Conservation (phyloP, 2,888 invertebrate genomes). For the Drosophila histrio region DNA sequence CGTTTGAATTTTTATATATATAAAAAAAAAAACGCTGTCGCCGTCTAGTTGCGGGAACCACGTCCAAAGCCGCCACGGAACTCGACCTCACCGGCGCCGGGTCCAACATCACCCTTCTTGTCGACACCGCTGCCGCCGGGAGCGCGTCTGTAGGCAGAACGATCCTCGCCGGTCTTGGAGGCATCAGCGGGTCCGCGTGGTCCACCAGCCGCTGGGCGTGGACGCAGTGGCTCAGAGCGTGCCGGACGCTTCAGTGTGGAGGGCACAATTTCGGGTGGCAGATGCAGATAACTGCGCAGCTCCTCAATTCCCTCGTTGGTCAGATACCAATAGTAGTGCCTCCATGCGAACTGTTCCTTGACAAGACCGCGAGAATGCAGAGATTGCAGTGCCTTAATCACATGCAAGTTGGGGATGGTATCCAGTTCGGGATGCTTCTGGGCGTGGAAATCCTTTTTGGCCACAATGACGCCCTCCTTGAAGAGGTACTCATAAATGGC, state of each 20-base stretch:
- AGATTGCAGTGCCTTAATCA: conserved; percentile 98
- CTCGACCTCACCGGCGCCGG: conserved; percentile 96
- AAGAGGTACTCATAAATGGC: conserved; percentile 99
- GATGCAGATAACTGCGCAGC: conserved; percentile 96
- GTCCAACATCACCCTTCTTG: conserved; percentile 98
- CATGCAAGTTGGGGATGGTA: conserved; percentile 97
- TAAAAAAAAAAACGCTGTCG: conserved; percentile 54
- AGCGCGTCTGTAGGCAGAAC: conserved; percentile 92
- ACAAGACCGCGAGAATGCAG: conserved; percentile 98
- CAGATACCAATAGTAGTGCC: conserved; percentile 99
- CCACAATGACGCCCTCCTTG: conserved; percentile 99
- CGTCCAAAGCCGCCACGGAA: conserved; percentile 94
- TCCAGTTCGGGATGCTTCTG: conserved; percentile 99
- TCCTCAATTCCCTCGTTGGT: conserved; percentile 99
- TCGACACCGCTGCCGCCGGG: conserved; percentile 90
- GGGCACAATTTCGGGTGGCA: conserved; percentile 99
- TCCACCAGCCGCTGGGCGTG: conserved; percentile 88
- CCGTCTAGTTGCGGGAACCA: conserved; percentile 86
- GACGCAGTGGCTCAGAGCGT: conserved; percentile 93
- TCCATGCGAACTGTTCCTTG: conserved; percentile 99
- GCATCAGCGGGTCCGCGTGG: conserved; percentile 88
- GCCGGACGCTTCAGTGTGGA: conserved; percentile 97
- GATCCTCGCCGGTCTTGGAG: conserved; percentile 91
- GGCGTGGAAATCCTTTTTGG: conserved; percentile 98
- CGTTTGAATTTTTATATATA: conserved; percentile 46